Evolutionary conservation across 1,140 invertebrate species (phyloP), one percentile per base, ranked within the genome.

Genomic region (Drosophila littoralis): DNA sequence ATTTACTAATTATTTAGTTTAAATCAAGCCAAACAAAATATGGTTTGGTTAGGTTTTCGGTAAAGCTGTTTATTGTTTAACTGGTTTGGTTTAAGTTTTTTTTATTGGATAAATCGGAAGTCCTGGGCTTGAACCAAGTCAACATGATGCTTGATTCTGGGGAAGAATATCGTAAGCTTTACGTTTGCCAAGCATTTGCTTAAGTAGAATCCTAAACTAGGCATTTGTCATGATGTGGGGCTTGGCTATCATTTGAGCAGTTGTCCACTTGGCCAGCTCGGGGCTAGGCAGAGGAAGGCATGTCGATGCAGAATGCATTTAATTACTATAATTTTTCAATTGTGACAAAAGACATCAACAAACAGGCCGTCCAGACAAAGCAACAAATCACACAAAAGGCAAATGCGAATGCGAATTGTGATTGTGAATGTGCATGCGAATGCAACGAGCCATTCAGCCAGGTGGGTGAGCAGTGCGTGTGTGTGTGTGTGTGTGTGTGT

Each of bases 241-340:
- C 32, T 13, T 32, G 50, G 32, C 50, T 13, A 35, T 63, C 33
- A 59, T 35, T 63, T 71, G 51, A 36, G 38, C 45, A 50, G 63
- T n/a, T 52, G 50, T n/a, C 8, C 59, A 60, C 10, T 32, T 52
- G 50, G 50, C 32, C 28, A 35, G 13, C 7, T 6, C 22, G 22
- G 15, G 33, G 32, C 4, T 5, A 9, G 50, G 28, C 12, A 36
- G 32, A 6, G 8, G n/a, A 2, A 7, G n/a, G 50, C 8, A 33
- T 15, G 9, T 35, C 52, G n/a, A 60, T 68, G 65, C 66, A 57
- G 66, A 69, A 75, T 68, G 59, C 81, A 76, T 76, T 85, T 86
- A 85, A 86, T 85, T 85, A 79, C 82, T 76, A 85, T 79, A 81
- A 85, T 85, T 85, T 85, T 85, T 79, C 79, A 85, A 79, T 86